Base-by-base conservation (phyloP, 2,888 invertebrate genomes). In the Chouioia cunea region DNA sequence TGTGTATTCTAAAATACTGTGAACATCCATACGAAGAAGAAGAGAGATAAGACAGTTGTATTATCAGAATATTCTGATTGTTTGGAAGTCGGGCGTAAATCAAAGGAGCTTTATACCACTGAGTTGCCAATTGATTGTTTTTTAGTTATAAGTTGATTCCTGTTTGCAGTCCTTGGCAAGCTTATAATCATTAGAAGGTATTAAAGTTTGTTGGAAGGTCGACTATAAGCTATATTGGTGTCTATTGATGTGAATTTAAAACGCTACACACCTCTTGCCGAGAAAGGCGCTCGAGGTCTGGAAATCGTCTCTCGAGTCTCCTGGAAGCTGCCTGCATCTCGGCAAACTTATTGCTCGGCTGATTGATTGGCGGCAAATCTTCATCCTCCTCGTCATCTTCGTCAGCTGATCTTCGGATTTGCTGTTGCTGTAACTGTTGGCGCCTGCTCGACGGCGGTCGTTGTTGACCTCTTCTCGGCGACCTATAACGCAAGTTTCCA, bases 241-340 rank as follows among this genome's bases (percentile, higher is more conserved):
- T 27, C 3, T 27, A 6, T 27, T 4, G 3, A 27, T 27, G 27
- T 27, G 4, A 27, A 27, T 6, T 6, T 6, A 1, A 36, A 50
- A 50, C 16, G 1, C 8, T 10, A 59, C 62, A 1, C 48, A 73
- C 73, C 73, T 73, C 70, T 56, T 70, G 70, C n/a, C 64, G 59
- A 6, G 14, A 43, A 48, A 60, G 18, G 43, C 73, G 76, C 50
- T 77, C 77, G 44, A 79, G 75, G 16, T 74, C 75, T 2, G 59
- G 75, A 16, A 73, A 67, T 18, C 79, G 76, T 50, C 77, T 79
- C 68, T 84, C 83, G 56, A 83, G 77, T 54, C 80, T 79, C 62
- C 76, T 78, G 50, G 83, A 83, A 3, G 80, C 81, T 0, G 79
- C 82, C 67, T 82, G 80, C 56, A 83, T 78, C 59, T 83, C 83